Conservation (phyloP, 2,113 vertebrate genomes). For the Anas platyrhynchos region DNA sequence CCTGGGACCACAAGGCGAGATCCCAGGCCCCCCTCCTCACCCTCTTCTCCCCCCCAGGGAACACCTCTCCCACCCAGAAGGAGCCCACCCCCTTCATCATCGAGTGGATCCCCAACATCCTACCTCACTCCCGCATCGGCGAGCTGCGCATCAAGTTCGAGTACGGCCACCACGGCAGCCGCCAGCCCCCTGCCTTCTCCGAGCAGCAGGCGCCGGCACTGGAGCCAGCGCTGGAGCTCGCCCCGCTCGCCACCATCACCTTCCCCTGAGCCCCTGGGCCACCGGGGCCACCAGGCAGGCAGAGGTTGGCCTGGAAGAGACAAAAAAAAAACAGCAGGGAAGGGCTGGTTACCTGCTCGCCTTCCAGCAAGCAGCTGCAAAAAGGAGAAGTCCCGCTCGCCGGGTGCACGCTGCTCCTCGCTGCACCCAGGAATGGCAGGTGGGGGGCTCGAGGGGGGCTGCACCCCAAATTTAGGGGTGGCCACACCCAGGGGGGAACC, state of each 20-base stretch:
- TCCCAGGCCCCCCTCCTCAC: not conserved
- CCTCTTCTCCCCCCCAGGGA: slow-evolving; percentile 65
- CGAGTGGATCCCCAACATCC: slow-evolving; percentile 90
- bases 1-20: too few species aligned
- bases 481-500: not conserved
- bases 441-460: not conserved
- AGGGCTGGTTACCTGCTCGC: not conserved
- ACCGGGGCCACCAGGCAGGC: not conserved
- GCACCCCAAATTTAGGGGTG: not conserved
- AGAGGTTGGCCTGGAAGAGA: not conserved
- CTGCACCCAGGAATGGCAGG: not conserved
- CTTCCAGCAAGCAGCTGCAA: not conserved
- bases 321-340: not conserved
- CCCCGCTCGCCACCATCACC: slow-evolving; percentile 74
- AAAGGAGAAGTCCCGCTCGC: not conserved
- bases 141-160: slow-evolving; percentile 89
- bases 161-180: slow-evolving; percentile 87
- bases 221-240: slow-evolving; percentile 71
- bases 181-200: slow-evolving; percentile 67
- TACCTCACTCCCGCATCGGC: slow-evolving; percentile 85
- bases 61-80: slow-evolving; percentile 81
- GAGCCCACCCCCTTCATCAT: slow-evolving; percentile 87
- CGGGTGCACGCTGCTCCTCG: not conserved
- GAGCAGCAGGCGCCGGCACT: slow-evolving; percentile 48
- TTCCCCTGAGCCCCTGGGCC: slow-evolving; percentile 61